These are phyloP conservation scores for Prionailurus viverrinus DNA, from an alignment of 2,113 vertebrate genomes.

Conservation along the genomic window DNA sequence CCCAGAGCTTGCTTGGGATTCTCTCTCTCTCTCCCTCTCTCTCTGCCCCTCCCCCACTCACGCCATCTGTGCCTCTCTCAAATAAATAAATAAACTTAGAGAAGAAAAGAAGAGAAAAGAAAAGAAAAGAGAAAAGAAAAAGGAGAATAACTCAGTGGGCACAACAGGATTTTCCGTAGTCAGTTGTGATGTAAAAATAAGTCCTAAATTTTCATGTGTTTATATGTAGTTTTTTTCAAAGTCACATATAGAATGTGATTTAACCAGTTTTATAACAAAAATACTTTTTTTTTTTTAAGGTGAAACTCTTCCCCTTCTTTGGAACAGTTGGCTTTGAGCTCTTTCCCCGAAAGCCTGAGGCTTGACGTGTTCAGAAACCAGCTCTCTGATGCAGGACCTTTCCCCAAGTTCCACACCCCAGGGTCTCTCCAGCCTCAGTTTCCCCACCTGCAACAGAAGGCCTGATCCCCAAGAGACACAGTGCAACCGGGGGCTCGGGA, in stretches of 20 bases:
- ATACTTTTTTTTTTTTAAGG: slow-evolving; percentile 7
- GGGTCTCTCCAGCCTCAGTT: slow-evolving; percentile 17
- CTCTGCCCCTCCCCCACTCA: too few species aligned
- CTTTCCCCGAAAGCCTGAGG: slow-evolving; percentile 34
- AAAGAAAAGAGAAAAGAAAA: too few species aligned
- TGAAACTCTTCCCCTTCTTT: slow-evolving; percentile 11
- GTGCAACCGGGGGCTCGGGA: slow-evolving; percentile 19
- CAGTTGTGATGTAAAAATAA: neutral
- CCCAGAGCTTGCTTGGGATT: too few species aligned
- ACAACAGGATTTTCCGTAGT: neutral
- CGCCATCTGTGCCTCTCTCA: too few species aligned
- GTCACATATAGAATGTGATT: slow-evolving; percentile 45
- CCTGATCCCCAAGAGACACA: neutral
- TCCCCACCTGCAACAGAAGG: slow-evolving; percentile 11
- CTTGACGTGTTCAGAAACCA: neutral
- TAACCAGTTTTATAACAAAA: slow-evolving; percentile 52
- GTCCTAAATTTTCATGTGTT: neutral
- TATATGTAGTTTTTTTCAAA: neutral
- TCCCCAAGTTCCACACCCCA: neutral
- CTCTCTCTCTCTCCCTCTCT: too few species aligned
- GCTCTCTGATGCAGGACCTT: neutral
- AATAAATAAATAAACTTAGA: too few species aligned
- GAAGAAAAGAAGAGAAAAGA: too few species aligned
- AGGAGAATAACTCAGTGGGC: neutral
- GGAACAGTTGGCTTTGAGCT: neutral